Percentiles rank a stretch among this genome's conserved stretches.
These are phyloP conservation scores for Cistogaster globosa DNA, from an alignment of 2,888 invertebrate species.

Conservation along the genomic window DNA sequence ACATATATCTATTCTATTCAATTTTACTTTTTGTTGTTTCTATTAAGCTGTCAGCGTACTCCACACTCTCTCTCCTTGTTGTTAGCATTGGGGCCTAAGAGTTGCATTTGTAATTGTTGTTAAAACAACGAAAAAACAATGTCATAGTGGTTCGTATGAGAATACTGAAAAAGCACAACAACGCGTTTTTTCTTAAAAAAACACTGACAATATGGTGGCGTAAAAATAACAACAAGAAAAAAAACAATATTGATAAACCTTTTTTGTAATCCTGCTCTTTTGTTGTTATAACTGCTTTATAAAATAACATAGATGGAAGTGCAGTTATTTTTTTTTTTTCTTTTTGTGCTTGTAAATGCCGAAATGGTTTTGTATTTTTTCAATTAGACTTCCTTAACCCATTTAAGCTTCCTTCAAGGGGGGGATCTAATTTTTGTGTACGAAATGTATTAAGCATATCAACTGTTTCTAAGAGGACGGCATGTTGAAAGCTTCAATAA, in stretches of 20 bases:
- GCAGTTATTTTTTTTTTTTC: background rate
- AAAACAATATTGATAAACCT: conserved; percentile 26
- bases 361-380: background rate
- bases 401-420: background rate
- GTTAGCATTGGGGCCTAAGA: conserved; percentile 26
- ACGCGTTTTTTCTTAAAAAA: conserved; percentile 41
- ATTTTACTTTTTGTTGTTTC: background rate
- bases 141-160: conserved; percentile 22
- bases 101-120: conserved; percentile 54
- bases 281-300: conserved; percentile 13
- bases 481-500: background rate
- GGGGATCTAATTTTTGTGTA: background rate
- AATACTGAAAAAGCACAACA: conserved; percentile 60
- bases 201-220: conserved; percentile 37
- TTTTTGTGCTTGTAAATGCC: background rate
- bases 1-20: conserved; percentile 28
- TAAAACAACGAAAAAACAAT: conserved; percentile 28
- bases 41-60: background rate
- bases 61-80: conserved; percentile 20
- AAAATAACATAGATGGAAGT: background rate
- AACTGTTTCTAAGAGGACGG: too few species aligned
- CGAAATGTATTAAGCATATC: background rate
- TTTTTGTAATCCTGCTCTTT: conserved; percentile 51
- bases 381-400: conserved; percentile 1
- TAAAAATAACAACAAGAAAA: conserved; percentile 14